A percentile compares a stretch with the other conserved stretches of the same genome.
Evolutionary conservation across 2,888 invertebrate genomes (phyloP).

Genomic region (Junonia oenone): DNA sequence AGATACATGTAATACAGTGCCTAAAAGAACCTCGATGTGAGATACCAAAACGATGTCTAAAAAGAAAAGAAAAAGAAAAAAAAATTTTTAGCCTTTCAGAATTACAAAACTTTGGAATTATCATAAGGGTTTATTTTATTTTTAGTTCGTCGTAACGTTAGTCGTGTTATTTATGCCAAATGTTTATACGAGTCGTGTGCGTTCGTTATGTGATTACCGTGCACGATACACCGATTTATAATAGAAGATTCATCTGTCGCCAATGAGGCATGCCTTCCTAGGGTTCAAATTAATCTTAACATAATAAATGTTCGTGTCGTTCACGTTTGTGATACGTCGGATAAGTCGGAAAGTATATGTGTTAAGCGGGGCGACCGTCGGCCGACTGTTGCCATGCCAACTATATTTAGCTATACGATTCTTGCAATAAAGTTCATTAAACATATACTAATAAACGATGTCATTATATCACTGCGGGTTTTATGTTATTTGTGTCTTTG

Average conservation of each 20-base stretch:
- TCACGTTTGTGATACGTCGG: conserved; percentile 12
- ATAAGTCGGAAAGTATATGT: conserved; percentile 22
- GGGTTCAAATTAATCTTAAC: conserved; percentile 8
- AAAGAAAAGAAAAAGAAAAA: conserved; percentile 34
- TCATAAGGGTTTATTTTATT: conserved; percentile 59
- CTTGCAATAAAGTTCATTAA: conserved; percentile 44
- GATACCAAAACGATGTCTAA: conserved; percentile 39
- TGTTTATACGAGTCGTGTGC: conserved; percentile 60
- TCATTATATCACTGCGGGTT: conserved; percentile 40
- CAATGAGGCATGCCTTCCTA: conserved; percentile 13
- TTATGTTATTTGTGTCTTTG: conserved; percentile 30
- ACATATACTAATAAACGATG: conserved; percentile 47
- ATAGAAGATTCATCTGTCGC: conserved; percentile 19
- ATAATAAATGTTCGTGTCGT: conserved; percentile 9
- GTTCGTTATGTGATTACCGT: conserved; percentile 48
- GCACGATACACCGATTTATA: conserved; percentile 1
- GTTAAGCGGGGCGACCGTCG: conserved; percentile 11
- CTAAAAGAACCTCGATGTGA: conserved; percentile 65
- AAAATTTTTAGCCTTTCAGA: conserved; percentile 46
- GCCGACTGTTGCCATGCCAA: conserved; percentile 28
- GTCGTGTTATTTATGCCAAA: conserved; percentile 59
- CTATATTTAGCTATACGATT: conserved; percentile 38
- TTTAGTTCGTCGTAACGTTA: conserved; percentile 47
- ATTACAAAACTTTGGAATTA: conserved; percentile 56
- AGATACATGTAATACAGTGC: conserved; percentile 44